Conservation (phyloP, 2,113 vertebrate genomes). For the Chloroceryle aenea region DNA sequence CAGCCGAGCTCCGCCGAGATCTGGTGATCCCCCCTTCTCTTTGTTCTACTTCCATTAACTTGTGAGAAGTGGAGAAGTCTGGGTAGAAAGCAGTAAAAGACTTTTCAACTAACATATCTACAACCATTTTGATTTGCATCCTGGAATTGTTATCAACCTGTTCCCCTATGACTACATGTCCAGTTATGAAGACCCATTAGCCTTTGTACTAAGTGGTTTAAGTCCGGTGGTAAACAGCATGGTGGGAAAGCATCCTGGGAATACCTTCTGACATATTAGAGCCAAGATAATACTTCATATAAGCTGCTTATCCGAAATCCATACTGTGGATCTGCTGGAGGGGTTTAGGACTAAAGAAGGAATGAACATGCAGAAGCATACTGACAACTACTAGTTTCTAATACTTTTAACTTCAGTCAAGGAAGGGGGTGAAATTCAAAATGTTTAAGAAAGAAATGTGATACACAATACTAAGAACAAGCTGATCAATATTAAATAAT, state of each 20-base stretch:
- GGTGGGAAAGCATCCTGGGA: not conserved
- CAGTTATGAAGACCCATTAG: not conserved
- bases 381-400: not conserved
- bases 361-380: not conserved
- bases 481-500: not conserved
- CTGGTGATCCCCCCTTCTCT: not conserved
- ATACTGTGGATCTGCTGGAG: not conserved
- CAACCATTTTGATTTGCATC: not conserved
- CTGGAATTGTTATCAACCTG: not conserved
- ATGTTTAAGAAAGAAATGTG: not conserved
- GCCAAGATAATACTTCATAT: not conserved
- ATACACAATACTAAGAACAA: not conserved
- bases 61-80: not conserved
- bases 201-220: not conserved
- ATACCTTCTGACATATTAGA: not conserved
- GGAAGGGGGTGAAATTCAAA: not conserved
- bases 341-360: not conserved
- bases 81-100: not conserved
- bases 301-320: constrained; percentile 22
- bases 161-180: not conserved
- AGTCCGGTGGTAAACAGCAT: not conserved
- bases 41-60: not conserved
- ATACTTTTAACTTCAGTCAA: not conserved
- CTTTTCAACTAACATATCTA: not conserved
- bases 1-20: too few relatives aligned